A percentile compares a stretch with the other conserved stretches of the same genome.
Conservation (phyloP, 1,140 invertebrate genomes). For the Scaptodrosophila lebanonensis region DNA sequence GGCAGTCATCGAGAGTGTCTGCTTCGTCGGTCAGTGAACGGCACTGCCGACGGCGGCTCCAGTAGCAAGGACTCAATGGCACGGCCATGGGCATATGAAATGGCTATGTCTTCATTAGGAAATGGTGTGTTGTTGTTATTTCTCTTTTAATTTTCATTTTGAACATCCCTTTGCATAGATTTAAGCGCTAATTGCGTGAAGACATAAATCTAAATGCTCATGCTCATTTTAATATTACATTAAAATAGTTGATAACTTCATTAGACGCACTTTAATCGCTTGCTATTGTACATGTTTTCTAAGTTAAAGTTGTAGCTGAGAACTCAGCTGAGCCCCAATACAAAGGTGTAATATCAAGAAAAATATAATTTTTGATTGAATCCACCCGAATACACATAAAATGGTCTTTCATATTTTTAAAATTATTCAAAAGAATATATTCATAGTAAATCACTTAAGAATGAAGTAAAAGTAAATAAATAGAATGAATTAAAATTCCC, state of each 20-base stretch:
- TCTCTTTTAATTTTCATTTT: conserved; percentile 40
- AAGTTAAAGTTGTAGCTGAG: no score
- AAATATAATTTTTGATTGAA: no score
- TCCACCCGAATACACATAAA: no score
- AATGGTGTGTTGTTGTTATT: conserved; percentile 30
- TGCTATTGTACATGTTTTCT: no score
- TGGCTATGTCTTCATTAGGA: conserved; percentile 57
- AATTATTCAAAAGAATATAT: no score
- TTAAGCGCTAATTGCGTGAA: conserved; percentile 75
- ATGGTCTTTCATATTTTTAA: no score
- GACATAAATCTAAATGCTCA: conserved; percentile 68
- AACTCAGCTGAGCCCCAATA: no score
- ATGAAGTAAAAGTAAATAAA: no score
- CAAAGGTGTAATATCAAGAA: no score
- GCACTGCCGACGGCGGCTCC: conserved; percentile 25
- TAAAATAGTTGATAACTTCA: conserved; percentile 56
- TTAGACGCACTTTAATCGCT: conserved; percentile 67
- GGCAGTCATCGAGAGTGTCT: conserved; percentile 72
- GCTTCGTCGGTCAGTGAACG: conserved; percentile 50
- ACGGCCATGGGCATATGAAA: conserved; percentile 7
- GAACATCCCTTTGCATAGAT: conserved; percentile 73
- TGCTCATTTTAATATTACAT: conserved; percentile 45
- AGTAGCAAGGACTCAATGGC: neutral
- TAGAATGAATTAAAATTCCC: no score
- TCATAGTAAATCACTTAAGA: no score